Conservation (phyloP, 2,888 invertebrate species). For the Hecatera dysodea region DNA sequence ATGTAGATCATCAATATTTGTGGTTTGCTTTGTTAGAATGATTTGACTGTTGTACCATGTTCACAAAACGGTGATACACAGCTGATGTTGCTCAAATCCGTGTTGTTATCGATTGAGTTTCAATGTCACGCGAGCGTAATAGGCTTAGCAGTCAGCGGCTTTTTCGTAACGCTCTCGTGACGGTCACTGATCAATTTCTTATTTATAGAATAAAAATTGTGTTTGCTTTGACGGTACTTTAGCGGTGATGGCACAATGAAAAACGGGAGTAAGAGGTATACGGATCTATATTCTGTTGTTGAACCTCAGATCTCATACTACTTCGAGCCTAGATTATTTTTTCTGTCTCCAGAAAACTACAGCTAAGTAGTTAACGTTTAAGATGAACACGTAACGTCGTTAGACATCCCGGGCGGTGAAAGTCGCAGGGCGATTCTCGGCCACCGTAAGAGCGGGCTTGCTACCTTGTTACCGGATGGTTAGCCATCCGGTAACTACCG, state of each 20-base stretch:
- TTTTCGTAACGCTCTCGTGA: constrained; percentile 23
- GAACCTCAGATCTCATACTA: not conserved
- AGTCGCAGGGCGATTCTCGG: too few relatives aligned
- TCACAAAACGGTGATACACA: constrained; percentile 5
- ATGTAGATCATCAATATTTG: not conserved
- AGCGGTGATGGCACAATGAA: not conserved
- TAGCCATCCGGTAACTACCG: too few relatives aligned
- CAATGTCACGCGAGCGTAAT: constrained; percentile 52
- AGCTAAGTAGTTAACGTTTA: too few relatives aligned
- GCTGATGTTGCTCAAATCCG: constrained; percentile 39
- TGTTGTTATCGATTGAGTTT: constrained; percentile 45
- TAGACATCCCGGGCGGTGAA: too few relatives aligned
- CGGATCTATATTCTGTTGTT: not conserved
- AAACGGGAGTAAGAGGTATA: not conserved
- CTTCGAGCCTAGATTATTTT: too few relatives aligned
- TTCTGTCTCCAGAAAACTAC: not conserved
- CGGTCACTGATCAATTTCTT: constrained; percentile 27
- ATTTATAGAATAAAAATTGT: constrained; percentile 10
- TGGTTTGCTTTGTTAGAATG: not conserved
- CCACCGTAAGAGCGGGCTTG: too few relatives aligned
- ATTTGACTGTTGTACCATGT: not conserved
- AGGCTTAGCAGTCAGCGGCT: constrained; percentile 37
- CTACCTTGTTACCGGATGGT: too few relatives aligned
- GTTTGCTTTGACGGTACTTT: not conserved
- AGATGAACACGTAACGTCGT: too few relatives aligned